Evolutionary conservation across 2,797 vertebrate genomes (phyloP).

Genomic region (Gephyroberyx darwinii): DNA sequence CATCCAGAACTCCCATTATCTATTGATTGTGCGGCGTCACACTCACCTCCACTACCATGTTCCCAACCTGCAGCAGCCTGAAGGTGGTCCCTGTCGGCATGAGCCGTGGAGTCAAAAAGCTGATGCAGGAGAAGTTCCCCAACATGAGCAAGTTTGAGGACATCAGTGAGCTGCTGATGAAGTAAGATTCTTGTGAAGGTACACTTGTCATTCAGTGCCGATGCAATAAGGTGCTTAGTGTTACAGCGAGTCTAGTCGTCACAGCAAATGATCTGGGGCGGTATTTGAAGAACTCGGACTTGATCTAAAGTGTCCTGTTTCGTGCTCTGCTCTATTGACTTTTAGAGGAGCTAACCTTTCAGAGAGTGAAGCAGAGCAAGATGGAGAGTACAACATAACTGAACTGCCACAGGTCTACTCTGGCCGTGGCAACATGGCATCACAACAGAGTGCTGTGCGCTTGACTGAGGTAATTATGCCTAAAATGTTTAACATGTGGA

Average conservation of each 20-base stretch:
- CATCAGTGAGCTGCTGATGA: constrained; percentile 93
- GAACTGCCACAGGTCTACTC: constrained; percentile 90
- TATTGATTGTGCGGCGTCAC: background rate
- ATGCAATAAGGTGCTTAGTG: background rate
- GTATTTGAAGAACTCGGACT: background rate
- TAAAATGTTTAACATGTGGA: rapidly evolving
- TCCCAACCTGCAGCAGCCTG: constrained; percentile 83
- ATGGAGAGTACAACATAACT: constrained; percentile 90
- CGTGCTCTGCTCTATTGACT: background rate
- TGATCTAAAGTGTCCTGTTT: background rate
- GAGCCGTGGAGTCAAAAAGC: constrained; percentile 92
- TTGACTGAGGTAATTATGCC: constrained; percentile 87
- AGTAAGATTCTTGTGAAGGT: constrained; percentile 74
- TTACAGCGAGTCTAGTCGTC: background rate
- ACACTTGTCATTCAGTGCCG: background rate
- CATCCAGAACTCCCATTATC: rapidly evolving
- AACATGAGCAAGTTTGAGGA: constrained; percentile 93
- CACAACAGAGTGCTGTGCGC: constrained; percentile 91
- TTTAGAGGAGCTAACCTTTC: constrained; percentile 89
- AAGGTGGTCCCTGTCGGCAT: constrained; percentile 94
- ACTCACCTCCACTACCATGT: background rate
- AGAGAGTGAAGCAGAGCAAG: constrained; percentile 92
- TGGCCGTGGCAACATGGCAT: constrained; percentile 91
- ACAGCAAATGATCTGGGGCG: no score
- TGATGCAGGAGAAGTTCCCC: constrained; percentile 93